These are phyloP conservation scores for Hycleus cichorii DNA, from an alignment of 1,140 invertebrate genomes.

Conservation along the genomic window DNA sequence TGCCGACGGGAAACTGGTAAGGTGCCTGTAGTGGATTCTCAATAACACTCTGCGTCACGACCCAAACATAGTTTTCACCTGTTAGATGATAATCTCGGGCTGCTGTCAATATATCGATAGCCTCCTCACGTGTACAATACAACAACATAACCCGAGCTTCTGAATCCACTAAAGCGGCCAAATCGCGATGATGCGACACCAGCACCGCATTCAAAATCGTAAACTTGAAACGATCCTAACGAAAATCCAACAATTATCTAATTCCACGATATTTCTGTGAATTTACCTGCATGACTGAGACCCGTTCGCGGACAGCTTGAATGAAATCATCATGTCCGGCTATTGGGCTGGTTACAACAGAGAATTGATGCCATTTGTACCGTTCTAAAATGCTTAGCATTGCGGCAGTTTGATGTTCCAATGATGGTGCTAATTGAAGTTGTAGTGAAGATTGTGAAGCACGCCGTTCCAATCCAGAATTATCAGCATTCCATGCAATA, in stretches of 20 bases:
- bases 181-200: constrained; percentile 59
- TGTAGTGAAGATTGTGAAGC: constrained; percentile 77
- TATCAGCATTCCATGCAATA: constrained; percentile 92
- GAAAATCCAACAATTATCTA: constrained; percentile 14
- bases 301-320: constrained; percentile 80
- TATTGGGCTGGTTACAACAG: constrained; percentile 86
- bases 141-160: constrained; percentile 91
- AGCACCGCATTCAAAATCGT: constrained; percentile 79
- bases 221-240: constrained; percentile 78
- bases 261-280: background rate
- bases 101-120: constrained; percentile 71
- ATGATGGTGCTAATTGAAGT: constrained; percentile 84
- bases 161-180: constrained; percentile 72
- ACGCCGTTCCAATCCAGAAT: constrained; percentile 63
- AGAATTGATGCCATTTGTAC: constrained; percentile 96
- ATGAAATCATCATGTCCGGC: constrained; percentile 93
- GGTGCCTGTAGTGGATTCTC: constrained; percentile 64
- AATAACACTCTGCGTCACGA: constrained; percentile 91
- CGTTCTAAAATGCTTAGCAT: constrained; percentile 88
- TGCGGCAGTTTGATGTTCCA: constrained; percentile 88
- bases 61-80: constrained; percentile 93
- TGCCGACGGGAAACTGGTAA: constrained; percentile 81
- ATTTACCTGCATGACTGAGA: constrained; percentile 64
- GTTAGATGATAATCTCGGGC: constrained; percentile 80
- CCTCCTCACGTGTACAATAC: constrained; percentile 83